These are phyloP conservation scores for Phoxinus dragarum DNA, from an alignment of 2,797 vertebrate species.

Conservation along the genomic window DNA sequence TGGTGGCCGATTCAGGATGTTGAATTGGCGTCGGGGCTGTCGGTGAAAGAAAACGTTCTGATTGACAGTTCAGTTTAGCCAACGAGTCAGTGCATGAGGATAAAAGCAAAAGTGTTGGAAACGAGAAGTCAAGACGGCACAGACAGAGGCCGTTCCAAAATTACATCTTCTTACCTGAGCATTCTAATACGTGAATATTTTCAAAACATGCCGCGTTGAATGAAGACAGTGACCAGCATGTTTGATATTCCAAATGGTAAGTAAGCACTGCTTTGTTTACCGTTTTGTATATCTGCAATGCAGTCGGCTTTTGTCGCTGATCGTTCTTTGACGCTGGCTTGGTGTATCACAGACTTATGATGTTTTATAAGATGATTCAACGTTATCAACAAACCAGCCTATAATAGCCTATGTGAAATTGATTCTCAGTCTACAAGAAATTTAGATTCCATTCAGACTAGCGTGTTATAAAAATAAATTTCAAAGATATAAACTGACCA, in stretches of 20 bases:
- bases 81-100: neutral
- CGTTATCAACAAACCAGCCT: neutral
- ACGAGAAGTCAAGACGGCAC: neutral
- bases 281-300: neutral
- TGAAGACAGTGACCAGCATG: neutral
- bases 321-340: neutral
- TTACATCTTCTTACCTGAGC: neutral
- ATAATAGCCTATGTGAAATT: neutral
- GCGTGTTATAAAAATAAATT: neutral
- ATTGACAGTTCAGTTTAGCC: neutral
- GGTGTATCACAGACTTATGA: neutral
- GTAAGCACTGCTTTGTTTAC: neutral
- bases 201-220: neutral
- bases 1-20: neutral
- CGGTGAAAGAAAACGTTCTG: neutral
- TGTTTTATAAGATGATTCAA: neutral
- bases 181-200: neutral
- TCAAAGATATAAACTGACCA: neutral
- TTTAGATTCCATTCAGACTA: neutral
- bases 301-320: neutral
- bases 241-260: neutral
- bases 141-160: neutral
- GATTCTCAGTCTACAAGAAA: neutral
- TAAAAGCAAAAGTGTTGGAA: neutral
- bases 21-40: neutral